Evolutionary conservation across 2,888 invertebrate genomes (phyloP).

Genomic region (Elmis aenea): DNA sequence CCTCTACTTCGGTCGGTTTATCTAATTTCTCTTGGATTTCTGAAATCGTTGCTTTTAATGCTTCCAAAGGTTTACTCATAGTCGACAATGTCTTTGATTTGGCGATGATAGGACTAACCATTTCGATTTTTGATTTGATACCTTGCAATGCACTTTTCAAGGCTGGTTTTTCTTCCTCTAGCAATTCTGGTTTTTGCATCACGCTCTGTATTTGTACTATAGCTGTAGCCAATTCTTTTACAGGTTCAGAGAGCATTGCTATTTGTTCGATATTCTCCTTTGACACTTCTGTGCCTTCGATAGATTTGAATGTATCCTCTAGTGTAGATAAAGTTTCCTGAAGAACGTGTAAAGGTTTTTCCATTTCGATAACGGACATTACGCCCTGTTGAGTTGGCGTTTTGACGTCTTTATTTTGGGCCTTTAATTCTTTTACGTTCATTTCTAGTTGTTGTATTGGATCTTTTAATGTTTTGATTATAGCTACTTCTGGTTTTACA

Average conservation of each 20-base stretch:
- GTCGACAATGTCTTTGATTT: slow-evolving; percentile 5
- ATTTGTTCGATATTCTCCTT: slow-evolving; percentile 2
- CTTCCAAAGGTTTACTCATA: slow-evolving; percentile 6
- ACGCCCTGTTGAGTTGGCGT: not conserved
- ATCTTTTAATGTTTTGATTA: too few species aligned
- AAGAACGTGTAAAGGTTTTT: slow-evolving; percentile 1
- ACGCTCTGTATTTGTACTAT: too few species aligned
- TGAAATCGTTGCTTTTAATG: slow-evolving; percentile 2
- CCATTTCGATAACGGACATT: slow-evolving; percentile 1
- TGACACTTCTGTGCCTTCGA: slow-evolving; percentile 2
- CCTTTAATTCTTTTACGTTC: too few species aligned
- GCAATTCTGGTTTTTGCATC: too few species aligned
- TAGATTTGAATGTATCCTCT: slow-evolving; percentile 6
- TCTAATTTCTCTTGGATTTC: slow-evolving; percentile 4
- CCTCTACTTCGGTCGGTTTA: too few species aligned
- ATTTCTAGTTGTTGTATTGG: too few species aligned
- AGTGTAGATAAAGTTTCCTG: not conserved
- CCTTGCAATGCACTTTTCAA: not conserved
- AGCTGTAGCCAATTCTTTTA: slow-evolving; percentile 5
- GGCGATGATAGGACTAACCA: not conserved
- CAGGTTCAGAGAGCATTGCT: slow-evolving; percentile 1
- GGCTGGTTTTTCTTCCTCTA: too few species aligned
- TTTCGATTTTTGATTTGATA: slow-evolving; percentile 7
- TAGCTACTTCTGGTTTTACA: too few species aligned
- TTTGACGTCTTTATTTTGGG: slow-evolving; percentile 1